Percentiles rank a stretch among this genome's conserved stretches.
Conservation (phyloP, 1,140 invertebrate genomes). For the Dolichoris vasculosae region DNA sequence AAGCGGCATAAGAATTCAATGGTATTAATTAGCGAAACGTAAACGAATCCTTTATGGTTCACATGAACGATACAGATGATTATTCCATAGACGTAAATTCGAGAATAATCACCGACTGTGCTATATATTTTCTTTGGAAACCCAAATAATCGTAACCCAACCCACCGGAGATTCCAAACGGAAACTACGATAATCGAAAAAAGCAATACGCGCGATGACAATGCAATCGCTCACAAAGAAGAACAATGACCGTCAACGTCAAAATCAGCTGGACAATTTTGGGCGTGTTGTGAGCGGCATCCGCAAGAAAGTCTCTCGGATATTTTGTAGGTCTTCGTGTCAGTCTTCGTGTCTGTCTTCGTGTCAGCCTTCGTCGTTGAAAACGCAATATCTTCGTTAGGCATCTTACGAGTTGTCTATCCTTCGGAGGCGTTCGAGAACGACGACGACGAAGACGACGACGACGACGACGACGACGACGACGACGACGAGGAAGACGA, state of each 20-base stretch:
- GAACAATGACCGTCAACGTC: not conserved
- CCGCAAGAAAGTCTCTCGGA: not conserved
- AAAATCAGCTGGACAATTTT: not conserved
- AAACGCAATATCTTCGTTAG: not conserved
- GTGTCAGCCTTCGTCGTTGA: not conserved
- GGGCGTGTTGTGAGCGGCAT: not conserved
- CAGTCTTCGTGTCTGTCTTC: not conserved
- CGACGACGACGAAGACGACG: slow-evolving; percentile 12
- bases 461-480: no score
- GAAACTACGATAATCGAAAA: slow-evolving; percentile 29
- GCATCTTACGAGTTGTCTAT: slow-evolving; percentile 11
- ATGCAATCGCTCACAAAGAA: not conserved
- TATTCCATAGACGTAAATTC: not conserved
- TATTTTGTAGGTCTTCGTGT: slow-evolving; percentile 35
- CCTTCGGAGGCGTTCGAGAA: slow-evolving; percentile 29
- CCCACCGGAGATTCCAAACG: not conserved
- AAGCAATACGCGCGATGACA: not conserved
- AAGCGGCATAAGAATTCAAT: not conserved
- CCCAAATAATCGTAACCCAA: not conserved
- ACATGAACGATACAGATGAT: not conserved
- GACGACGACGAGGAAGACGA: no score
- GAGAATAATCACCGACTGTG: not conserved
- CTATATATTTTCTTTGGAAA: not conserved
- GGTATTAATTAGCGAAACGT: not conserved
- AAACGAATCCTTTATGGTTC: not conserved